Conservation (phyloP, 92 coral and sea anemone genomes). For the Paramuricea clavata region DNA sequence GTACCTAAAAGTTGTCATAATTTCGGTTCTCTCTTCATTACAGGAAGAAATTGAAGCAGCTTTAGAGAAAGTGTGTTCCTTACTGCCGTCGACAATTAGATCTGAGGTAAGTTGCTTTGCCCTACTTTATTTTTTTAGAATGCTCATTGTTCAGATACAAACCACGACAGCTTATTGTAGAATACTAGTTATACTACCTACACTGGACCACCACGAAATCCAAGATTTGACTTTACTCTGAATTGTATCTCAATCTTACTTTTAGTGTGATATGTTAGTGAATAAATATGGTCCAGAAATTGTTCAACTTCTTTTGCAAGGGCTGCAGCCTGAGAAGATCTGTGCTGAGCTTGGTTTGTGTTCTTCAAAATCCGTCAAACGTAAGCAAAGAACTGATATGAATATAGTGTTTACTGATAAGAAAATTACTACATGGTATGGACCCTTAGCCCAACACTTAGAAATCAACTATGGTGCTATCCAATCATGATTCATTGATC, state of each 20-base stretch:
- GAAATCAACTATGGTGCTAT: too few relatives aligned
- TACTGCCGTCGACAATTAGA: slow-evolving; percentile 38
- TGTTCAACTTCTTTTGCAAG: slow-evolving; percentile 70
- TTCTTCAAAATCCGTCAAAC: slow-evolving; percentile 10
- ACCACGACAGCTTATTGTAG: too few relatives aligned
- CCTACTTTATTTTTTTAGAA: too few relatives aligned
- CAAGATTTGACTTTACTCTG: neutral
- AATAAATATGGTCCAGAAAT: slow-evolving; percentile 72
- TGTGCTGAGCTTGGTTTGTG: slow-evolving; percentile 83
- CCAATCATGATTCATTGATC: too few relatives aligned
- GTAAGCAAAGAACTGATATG: neutral
- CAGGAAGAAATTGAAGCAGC: slow-evolving; percentile 53
- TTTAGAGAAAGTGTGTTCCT: slow-evolving; percentile 47
- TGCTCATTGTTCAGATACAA: neutral
- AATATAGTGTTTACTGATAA: neutral
- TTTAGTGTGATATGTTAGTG: slow-evolving; percentile 77
- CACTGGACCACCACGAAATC: neutral
- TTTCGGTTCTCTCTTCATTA: slow-evolving; percentile 4
- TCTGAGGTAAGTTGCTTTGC: slow-evolving; percentile 36
- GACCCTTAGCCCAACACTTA: too few relatives aligned
- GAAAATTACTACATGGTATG: too few relatives aligned
- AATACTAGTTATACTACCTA: too few relatives aligned
- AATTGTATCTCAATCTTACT: neutral
- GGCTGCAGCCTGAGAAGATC: slow-evolving; percentile 72
- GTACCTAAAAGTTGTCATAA: too few relatives aligned